Evolutionary conservation across 2,113 vertebrate species (phyloP).

Genomic region (Callaeas wilsoni): DNA sequence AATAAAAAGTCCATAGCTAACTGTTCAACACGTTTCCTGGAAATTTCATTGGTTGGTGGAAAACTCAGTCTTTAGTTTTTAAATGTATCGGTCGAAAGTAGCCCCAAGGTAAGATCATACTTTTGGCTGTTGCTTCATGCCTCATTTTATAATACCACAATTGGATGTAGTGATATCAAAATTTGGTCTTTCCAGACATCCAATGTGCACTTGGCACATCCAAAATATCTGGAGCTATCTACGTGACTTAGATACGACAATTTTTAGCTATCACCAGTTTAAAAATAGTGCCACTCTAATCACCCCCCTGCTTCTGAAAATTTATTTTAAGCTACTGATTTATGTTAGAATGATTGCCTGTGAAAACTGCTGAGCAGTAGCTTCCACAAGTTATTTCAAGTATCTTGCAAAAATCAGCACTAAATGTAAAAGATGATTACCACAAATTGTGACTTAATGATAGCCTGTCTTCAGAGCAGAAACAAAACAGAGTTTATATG

Average conservation of each 20-base stretch:
- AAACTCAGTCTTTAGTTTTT: neutral
- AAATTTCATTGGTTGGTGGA: neutral
- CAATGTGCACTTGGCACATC: neutral
- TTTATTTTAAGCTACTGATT: constrained; percentile 1
- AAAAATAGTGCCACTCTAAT: neutral
- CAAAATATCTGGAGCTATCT: neutral
- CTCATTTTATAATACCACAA: neutral
- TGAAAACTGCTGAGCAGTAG: neutral
- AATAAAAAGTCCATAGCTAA: neutral
- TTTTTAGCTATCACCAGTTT: neutral
- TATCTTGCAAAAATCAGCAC: neutral
- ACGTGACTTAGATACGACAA: neutral
- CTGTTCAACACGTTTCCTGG: neutral
- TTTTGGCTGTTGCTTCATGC: neutral
- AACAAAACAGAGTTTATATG: neutral
- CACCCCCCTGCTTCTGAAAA: neutral
- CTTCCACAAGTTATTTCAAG: constrained; percentile 14
- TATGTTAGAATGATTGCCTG: neutral
- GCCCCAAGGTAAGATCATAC: neutral
- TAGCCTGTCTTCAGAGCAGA: neutral
- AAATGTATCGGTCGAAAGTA: neutral
- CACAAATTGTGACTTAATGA: constrained; percentile 41
- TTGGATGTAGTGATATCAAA: neutral
- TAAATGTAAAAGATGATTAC: constrained; percentile 22
- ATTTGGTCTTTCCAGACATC: neutral